phyloP scores from a whole-genome alignment of 2,113 vertebrate genomes.

The Pseudopodoces humilis region DNA sequence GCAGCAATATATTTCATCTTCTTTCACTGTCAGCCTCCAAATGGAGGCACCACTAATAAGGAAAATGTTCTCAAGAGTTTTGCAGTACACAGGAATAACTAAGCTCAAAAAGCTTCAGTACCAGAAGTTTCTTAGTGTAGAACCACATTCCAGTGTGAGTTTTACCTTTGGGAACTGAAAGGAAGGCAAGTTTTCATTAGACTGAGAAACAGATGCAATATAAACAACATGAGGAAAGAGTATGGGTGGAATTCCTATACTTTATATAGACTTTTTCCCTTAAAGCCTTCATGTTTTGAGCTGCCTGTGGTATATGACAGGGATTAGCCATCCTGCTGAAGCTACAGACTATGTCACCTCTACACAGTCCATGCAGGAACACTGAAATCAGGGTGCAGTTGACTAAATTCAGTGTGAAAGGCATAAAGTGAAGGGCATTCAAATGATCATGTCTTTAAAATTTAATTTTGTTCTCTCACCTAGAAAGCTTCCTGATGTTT shows the following conservation, averaged over 20 bases:
- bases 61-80: not conserved
- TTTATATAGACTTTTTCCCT: not conserved
- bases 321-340: not conserved
- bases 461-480: not conserved
- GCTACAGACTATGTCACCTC: not conserved
- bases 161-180: not conserved
- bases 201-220: not conserved
- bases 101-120: not conserved
- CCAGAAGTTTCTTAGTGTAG: not conserved
- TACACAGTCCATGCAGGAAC: not conserved
- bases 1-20: not conserved
- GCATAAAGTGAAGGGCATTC: not conserved
- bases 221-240: not conserved
- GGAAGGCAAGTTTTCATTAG: not conserved
- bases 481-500: not conserved
- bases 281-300: not conserved
- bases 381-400: not conserved
- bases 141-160: not conserved
- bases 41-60: not conserved
- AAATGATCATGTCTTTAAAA: not conserved
- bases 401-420: not conserved
- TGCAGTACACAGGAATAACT: not conserved
- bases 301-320: not conserved
- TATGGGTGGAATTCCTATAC: not conserved
- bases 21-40: not conserved